These are phyloP conservation scores for Pelobates cultripes DNA, from an alignment of 2,797 vertebrate species.

Conservation along the genomic window DNA sequence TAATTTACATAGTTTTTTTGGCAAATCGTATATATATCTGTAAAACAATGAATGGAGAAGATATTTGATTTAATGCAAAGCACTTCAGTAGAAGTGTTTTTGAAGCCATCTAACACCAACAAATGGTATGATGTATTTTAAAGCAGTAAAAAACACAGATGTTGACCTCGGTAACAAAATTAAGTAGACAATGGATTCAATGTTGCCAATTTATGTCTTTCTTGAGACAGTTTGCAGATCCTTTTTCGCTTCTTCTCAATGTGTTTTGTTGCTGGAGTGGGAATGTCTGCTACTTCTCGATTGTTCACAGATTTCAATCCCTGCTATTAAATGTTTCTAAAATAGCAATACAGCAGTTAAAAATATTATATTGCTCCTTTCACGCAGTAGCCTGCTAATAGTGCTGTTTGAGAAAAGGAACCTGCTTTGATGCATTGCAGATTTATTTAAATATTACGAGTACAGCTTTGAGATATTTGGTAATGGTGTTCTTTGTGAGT, in stretches of 20 bases:
- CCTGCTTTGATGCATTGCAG: background rate
- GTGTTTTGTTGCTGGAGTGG: background rate
- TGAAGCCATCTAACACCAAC: conserved; percentile 8
- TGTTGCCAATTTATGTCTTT: conserved; percentile 22
- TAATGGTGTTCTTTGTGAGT: background rate
- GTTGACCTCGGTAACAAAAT: conserved; percentile 20
- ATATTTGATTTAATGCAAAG: background rate
- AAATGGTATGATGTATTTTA: conserved; percentile 3
- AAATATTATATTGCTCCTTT: conserved; percentile 11
- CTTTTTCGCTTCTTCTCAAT: background rate
- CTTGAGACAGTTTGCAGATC: conserved; percentile 18
- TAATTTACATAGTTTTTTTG: background rate
- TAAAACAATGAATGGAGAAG: background rate
- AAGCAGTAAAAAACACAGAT: conserved; percentile 20
- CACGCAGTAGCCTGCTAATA: background rate
- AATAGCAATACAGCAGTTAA: background rate
- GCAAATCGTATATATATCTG: background rate
- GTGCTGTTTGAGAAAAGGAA: background rate
- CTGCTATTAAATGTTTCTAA: conserved; percentile 2
- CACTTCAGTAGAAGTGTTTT: conserved; percentile 13
- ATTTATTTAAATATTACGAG: conserved; percentile 19
- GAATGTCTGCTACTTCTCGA: conserved; percentile 17
- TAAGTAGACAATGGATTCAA: conserved; percentile 28
- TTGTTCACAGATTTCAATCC: background rate
- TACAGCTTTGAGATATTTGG: background rate